Evolutionary conservation across 2,113 vertebrate species (phyloP), one percentile per base, ranked within the genome.

Genomic region (Phylloscopus trochilus): DNA sequence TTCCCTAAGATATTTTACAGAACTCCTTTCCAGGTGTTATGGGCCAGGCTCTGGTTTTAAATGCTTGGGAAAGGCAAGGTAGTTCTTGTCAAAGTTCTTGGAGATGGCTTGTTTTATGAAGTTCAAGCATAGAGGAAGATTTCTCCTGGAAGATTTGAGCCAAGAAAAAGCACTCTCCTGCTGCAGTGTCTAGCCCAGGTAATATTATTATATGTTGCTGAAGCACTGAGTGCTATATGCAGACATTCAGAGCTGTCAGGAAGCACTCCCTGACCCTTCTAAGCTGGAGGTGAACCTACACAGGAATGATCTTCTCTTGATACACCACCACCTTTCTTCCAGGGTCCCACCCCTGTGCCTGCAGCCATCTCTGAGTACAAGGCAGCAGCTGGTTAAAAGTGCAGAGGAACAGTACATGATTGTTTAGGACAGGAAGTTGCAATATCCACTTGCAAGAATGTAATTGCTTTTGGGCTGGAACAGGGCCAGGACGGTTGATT

Each of bases 361-460:
- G 62, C n/a, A 89, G 73, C 62, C 66, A 78, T 87, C 68, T 75
- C 83, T 53, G 81, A 53, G 87, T 84, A 60, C 56, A 87, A 87
- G 80, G 77, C 91, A 93, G 95, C 94, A 97, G 94, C 94, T 95
- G 94, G 96, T 92, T 95, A 92, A 91, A n/a, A 87, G 89, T 52
- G 83, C 3, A 3, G 89, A 95, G 62, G 58, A 96, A 96, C 91
- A 97, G 95, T 94, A 93, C 89, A 73, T 64, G 89, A 97, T 95
- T 97, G 96, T 97, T 96, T 96, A 93, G 96, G 92, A 96, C 94
- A 93, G 95, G 96, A 97, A 96, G 95, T 95, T 96, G 95, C 92
- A 96, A 96, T 96, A 96, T 97, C 95, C 94, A 95, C 92, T 97
- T 97, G 96, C 94, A 96, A 93, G 81, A 97, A 95, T 96, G 94